Conservation (phyloP, 92 coral and sea anemone genomes). For the Phenganax marumi region DNA sequence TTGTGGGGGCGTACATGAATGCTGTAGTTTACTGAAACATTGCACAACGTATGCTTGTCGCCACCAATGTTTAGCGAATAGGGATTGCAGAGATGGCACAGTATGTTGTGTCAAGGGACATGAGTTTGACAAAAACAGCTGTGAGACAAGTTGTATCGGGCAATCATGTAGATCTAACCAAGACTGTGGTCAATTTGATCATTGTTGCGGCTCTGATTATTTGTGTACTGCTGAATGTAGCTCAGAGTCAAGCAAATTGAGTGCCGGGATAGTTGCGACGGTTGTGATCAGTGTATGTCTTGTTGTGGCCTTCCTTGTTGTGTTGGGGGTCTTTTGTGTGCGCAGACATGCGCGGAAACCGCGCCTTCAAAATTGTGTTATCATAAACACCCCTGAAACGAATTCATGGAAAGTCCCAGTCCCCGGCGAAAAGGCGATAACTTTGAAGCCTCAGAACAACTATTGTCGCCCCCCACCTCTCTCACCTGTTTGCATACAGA, state of each 20-base stretch:
- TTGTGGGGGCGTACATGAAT: slow-evolving; percentile 7
- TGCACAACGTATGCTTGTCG: slow-evolving; percentile 10
- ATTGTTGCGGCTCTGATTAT: neutral
- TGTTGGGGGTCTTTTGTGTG: neutral
- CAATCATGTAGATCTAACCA: neutral
- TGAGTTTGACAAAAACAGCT: slow-evolving; percentile 7
- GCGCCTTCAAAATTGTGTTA: neutral
- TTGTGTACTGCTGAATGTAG: neutral
- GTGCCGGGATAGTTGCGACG: neutral
- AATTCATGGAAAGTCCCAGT: neutral
- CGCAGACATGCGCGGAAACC: neutral
- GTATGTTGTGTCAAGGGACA: slow-evolving; percentile 3
- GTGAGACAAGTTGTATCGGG: neutral
- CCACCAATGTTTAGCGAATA: neutral
- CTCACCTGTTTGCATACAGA: neutral
- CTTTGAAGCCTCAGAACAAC: neutral
- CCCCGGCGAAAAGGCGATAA: neutral
- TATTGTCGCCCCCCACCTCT: neutral
- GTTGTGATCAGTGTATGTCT: neutral
- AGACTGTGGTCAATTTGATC: neutral
- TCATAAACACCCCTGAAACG: neutral
- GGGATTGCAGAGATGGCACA: neutral
- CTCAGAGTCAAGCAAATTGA: neutral
- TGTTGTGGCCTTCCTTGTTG: neutral
- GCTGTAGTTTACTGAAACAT: neutral